These are phyloP conservation scores for Sebastes trivittatus DNA, from an alignment of 2,797 vertebrate species.

Conservation along the genomic window DNA sequence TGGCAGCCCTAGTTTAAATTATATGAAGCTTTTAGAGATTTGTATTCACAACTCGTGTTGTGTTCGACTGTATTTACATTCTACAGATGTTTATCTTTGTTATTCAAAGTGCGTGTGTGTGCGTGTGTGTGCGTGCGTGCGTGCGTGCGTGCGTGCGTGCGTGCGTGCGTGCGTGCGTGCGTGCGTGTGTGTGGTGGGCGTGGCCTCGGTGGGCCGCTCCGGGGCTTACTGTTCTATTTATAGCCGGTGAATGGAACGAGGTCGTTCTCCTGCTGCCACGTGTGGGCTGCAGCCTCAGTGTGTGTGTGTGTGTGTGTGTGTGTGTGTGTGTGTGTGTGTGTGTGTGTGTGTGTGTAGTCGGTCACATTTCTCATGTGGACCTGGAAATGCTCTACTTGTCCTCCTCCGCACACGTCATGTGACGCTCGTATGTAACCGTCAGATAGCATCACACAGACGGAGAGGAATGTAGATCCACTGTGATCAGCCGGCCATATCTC, in stretches of 20 bases:
- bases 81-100: neutral
- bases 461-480: slow-evolving; percentile 17
- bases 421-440: neutral
- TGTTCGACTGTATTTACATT: no score
- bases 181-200: slow-evolving; percentile 3
- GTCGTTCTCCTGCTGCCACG: slow-evolving; percentile 45
- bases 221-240: slow-evolving; percentile 59
- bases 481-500: neutral
- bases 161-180: rapidly evolving
- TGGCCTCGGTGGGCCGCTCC: slow-evolving; percentile 7
- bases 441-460: slow-evolving; percentile 25
- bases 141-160: rapidly evolving
- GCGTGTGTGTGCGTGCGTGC: no score
- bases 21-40: no score
- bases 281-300: slow-evolving; percentile 27
- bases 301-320: neutral
- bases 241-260: slow-evolving; percentile 55
- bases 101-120: neutral
- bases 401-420: slow-evolving; percentile 9
- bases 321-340: neutral
- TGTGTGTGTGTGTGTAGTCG: no score
- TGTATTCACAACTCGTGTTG: neutral
- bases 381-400: slow-evolving; percentile 40
- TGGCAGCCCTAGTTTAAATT: no score
- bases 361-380: slow-evolving; percentile 67